Percentiles rank a stretch among this genome's conserved stretches.
Conservation (phyloP, 2,113 vertebrate genomes). For the Paracyprichromis sp. region DNA sequence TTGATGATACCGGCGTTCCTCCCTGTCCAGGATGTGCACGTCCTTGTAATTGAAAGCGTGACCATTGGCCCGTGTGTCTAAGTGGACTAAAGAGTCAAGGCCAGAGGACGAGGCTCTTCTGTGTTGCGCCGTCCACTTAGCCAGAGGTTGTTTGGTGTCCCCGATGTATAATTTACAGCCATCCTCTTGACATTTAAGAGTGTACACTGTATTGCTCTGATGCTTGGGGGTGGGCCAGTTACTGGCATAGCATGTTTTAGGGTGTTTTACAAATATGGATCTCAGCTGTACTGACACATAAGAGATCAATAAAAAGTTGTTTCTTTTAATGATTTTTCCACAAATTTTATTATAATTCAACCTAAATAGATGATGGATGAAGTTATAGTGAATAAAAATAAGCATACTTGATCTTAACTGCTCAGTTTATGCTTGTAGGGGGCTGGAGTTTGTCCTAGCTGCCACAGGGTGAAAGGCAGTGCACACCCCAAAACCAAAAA, state of each 20-base stretch:
- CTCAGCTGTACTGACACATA: not conserved
- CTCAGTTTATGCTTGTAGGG: not conserved
- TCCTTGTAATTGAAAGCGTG: not conserved
- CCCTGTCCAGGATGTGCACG: not conserved
- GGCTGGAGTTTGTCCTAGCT: not conserved
- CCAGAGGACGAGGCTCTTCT: not conserved
- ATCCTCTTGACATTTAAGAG: not conserved
- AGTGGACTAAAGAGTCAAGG: not conserved
- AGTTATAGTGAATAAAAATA: not conserved
- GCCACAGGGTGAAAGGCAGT: not conserved
- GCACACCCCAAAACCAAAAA: not conserved
- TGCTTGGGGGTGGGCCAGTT: not conserved
- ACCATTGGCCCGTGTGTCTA: not conserved
- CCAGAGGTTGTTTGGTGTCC: not conserved
- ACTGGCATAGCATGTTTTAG: not conserved
- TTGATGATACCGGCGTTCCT: not conserved
- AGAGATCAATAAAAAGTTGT: not conserved
- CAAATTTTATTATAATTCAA: not conserved
- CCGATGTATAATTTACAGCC: not conserved
- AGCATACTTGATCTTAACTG: not conserved
- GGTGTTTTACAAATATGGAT: not conserved
- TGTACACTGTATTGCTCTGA: not conserved
- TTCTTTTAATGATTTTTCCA: not conserved
- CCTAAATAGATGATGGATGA: not conserved
- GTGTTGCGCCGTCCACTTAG: not conserved